Base-by-base conservation (phyloP, 23 tunicate genomes). In the Halocynthia aurantium region DNA sequence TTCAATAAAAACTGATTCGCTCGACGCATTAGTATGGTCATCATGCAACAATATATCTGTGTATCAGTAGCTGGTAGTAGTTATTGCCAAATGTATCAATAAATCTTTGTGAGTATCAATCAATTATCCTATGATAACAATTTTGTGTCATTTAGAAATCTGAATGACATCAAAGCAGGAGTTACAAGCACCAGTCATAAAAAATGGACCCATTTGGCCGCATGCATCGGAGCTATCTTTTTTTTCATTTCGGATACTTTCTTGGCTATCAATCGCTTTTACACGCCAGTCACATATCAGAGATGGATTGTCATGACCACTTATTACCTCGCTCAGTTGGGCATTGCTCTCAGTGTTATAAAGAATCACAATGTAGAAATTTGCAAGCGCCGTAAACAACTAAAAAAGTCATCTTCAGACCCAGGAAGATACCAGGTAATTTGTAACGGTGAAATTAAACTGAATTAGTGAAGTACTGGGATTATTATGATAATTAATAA, bases 241-340 rank as follows among this genome's bases (percentile, higher is more conserved):
- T 91, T 91, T 72, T 81, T 85, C 53, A 77, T 91, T 7, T 91
- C 97, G 7, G 97, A 91, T 64, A 70, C 85, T 40, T 85, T 77
- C 53, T 81, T 91, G 18, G 90, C 97, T 15, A 81, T 91, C 81
- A 91, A 91, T 66, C 90, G 91, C 8, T 91, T 91, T 65, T 84
- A 82, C 61, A 77, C 87, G 6, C 84, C 84, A 31, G 91, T 91
- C 6, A 89, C 97, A 10, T 86, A 91, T 57, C 90, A 85, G 81
- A 85, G 91, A 8, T 91, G 87, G 87, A 85, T 91, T 55, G 91
- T 91, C 84, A 91, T 91, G 97, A 85, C 87, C 22, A 91, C 97
- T 7, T 91, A 91, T 72, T 91, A 91, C 64, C 73, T 85, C 31
- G 97, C 97, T 20, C 97, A 91, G 62, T 81, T 91, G 31, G 90